Evolutionary conservation across 2,888 invertebrate species (phyloP), one percentile per base, ranked within the genome.

Genomic region (Mythimna vitellina): DNA sequence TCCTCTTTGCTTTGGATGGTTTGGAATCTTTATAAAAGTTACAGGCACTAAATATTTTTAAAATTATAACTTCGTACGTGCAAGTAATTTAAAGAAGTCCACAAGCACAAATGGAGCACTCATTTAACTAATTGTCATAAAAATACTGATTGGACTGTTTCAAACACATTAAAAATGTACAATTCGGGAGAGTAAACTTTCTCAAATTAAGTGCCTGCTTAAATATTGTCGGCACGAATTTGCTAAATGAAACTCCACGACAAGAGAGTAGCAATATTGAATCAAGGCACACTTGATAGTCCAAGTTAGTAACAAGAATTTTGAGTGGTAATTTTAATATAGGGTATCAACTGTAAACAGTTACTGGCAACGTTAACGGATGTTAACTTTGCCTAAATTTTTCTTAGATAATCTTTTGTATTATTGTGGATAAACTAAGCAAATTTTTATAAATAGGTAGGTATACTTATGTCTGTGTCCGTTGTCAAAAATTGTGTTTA

Each of bases 1-100:
- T 80, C 80, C 25, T 17, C 0, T 42, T 81, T 84, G 82, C 65
- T 85, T 86, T 85, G 81, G 83, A 82, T 86, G 84, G 79, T 77
- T 83, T 67, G 25, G 61, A 64, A 80, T 80, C 0, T 62, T 56
- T 25, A 14, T 17, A 54, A 25, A 46, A 51, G 25, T n/a, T n/a
- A 14, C 29, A 49, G 56, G 60, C 32, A 32, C 42, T n/a, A 17
- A 35, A 35, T 8, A 29, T 5, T 14, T 3, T n/a, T 14, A 3
- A 17, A 42, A 5, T 42, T 22, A 38, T n/a, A 22, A 17, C 9
- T 17, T 9, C 22, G 9, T 9, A 8, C 7, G 42, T 17, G 0
- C 1, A 10, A n/a, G 7, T 60, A 3, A 25, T 25, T n/a, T 22
- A n/a, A 14, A 29, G 3, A 4, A 38, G 17, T 0, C 10, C 12